Conservation (phyloP, 2,113 vertebrate species). For the Pantherophis guttatus region DNA sequence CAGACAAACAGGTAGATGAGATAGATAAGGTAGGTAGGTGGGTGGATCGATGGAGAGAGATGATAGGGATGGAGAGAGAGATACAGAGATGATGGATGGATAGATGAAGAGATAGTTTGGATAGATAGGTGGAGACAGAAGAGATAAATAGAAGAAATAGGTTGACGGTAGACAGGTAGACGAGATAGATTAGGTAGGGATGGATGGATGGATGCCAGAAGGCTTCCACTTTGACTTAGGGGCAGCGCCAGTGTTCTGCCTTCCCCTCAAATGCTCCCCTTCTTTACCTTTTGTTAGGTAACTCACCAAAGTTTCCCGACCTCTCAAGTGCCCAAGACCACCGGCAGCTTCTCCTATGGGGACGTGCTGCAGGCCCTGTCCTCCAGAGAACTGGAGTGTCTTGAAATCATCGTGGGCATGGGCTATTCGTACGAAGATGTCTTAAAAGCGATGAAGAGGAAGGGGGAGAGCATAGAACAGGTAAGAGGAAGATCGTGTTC, state of each 20-base stretch:
- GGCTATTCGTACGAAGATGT: slow-evolving; percentile 90
- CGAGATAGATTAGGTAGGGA: too few species aligned
- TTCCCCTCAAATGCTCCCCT: neutral
- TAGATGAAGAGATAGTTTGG: too few species aligned
- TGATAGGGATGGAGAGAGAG: too few species aligned
- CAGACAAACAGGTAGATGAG: too few species aligned
- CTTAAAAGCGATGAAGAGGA: slow-evolving; percentile 93
- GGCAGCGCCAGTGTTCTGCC: neutral
- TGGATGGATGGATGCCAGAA: neutral
- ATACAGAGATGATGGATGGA: too few species aligned
- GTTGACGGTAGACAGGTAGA: too few species aligned
- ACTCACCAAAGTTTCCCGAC: slow-evolving; percentile 61
- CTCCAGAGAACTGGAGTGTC: slow-evolving; percentile 83
- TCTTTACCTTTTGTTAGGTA: slow-evolving; percentile 51
- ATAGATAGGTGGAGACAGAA: too few species aligned
- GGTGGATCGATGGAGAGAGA: too few species aligned
- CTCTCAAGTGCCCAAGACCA: slow-evolving; percentile 74
- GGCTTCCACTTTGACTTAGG: neutral
- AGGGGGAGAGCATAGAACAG: slow-evolving; percentile 94
- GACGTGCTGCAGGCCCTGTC: slow-evolving; percentile 79
- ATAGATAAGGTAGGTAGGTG: too few species aligned
- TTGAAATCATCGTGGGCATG: slow-evolving; percentile 91
- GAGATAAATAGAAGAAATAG: too few species aligned
- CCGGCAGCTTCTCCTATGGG: rapidly evolving
- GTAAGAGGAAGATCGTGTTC: slow-evolving; percentile 56